Evolutionary conservation across 2,888 invertebrate genomes (phyloP), one percentile per base, ranked within the genome.

Genomic region (Athalia circularis): DNA sequence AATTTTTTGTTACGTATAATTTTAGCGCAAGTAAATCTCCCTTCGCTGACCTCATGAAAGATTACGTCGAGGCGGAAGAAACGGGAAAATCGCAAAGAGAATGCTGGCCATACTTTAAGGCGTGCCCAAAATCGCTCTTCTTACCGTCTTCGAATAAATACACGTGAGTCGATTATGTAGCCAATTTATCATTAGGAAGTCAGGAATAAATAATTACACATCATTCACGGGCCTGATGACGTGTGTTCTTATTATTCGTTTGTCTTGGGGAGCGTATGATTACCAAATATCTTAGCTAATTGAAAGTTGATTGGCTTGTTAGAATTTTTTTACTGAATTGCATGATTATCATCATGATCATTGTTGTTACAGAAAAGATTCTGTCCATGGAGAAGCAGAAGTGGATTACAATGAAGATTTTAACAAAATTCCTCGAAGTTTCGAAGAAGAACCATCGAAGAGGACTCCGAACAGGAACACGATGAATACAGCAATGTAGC

Each of bases 31-130:
- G 95, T 84, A 95, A 94, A 89, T 96, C 97, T 0, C 96, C 96
- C 0, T 96, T 94, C 87, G 93, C 96, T 0, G 92, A 93, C 75
- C 91, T 95, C 8, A 90, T 97, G 77, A 90, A 92, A 3, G 96
- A 96, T 85, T 96, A 97, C 85, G 95, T 96, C 0, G 93, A 94
- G 77, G 97, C 97, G 0, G 96, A 97, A 90, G 93, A 93, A 79
- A 93, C 95, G 6, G 96, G 96, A 0, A 93, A 93, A 85, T 89
- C 90, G 50, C 92, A 93, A 0, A 95, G 95, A 5, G 96, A 97
- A 90, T 97, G 97, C 88, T 96, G 96, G 94, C 95, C 95, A 0
- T 97, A 96, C 88, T 95, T 95, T 90, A 94, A 95, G 86, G 93
- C 94, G 74, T 97, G 97, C 85, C 95, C 96, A 13, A 95, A 95